These are phyloP conservation scores for Diorhabda sublineata DNA, from an alignment of 1,140 invertebrate genomes.

Conservation along the genomic window DNA sequence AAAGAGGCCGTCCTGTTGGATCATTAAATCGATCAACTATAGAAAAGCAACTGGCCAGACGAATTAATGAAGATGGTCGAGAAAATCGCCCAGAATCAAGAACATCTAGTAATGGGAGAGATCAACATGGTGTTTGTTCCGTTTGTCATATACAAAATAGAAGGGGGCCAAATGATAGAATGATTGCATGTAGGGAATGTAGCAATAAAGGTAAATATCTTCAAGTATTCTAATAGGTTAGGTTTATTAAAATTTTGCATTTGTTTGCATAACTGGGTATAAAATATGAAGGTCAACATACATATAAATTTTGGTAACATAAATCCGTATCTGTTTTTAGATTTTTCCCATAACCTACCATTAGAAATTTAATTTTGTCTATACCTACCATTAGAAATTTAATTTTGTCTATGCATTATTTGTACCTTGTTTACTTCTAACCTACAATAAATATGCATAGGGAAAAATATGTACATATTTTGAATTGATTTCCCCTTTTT, in stretches of 20 bases:
- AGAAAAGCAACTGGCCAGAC: conserved; percentile 46
- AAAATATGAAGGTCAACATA: too few species aligned
- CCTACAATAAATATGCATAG: conserved; percentile 3
- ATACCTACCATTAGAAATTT: too few species aligned
- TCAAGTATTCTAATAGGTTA: too few species aligned
- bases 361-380: too few species aligned
- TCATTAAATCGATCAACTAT: conserved; percentile 56
- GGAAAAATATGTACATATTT: background rate
- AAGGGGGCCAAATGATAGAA: conserved; percentile 58
- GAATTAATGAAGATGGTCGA: conserved; percentile 39
- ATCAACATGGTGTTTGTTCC: conserved; percentile 55
- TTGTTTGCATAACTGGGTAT: too few species aligned
- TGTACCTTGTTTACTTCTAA: background rate
- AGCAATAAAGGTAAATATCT: conserved; percentile 64
- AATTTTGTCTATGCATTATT: too few species aligned
- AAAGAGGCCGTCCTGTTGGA: conserved; percentile 59
- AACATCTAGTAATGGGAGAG: conserved; percentile 48
- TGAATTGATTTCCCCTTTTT: conserved; percentile 9
- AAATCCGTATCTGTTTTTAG: too few species aligned
- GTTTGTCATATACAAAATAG: conserved; percentile 55
- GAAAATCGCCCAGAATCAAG: conserved; percentile 44
- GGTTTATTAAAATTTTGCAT: too few species aligned
- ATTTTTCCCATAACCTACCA: too few species aligned
- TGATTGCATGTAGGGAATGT: conserved; percentile 75
- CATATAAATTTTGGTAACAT: too few species aligned